Conservation (phyloP, 2,797 vertebrate genomes). For the Diceros bicornis region DNA sequence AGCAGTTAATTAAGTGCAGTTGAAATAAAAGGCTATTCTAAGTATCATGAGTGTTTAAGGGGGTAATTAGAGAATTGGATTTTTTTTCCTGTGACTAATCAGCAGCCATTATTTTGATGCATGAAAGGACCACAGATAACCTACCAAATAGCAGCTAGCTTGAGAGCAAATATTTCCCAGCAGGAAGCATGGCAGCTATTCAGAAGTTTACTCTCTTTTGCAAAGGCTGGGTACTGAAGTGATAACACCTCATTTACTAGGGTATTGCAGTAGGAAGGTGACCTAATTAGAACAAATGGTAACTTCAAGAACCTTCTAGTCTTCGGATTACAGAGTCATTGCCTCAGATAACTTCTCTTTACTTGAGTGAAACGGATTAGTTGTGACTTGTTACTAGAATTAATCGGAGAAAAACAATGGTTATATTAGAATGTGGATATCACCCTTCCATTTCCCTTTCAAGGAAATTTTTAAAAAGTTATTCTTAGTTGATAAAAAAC, state of each 20-base stretch:
- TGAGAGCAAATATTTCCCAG: neutral
- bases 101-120: neutral
- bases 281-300: conserved; percentile 44
- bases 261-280: neutral
- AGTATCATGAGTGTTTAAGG: neutral
- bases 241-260: conserved; percentile 24
- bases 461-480: neutral
- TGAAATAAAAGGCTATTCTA: neutral
- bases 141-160: neutral
- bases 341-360: conserved; percentile 17
- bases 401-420: neutral
- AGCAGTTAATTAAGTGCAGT: neutral
- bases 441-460: neutral
- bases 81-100: neutral
- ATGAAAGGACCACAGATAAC: neutral
- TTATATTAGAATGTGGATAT: neutral
- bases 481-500: neutral
- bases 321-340: neutral
- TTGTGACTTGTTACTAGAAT: conserved; percentile 37
- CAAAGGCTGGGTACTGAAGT: neutral
- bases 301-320: conserved; percentile 13
- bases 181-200: neutral
- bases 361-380: neutral
- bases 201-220: neutral
- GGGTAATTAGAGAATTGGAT: neutral